Evolutionary conservation across 2,888 invertebrate species (phyloP).

Genomic region (Cancer borealis): DNA sequence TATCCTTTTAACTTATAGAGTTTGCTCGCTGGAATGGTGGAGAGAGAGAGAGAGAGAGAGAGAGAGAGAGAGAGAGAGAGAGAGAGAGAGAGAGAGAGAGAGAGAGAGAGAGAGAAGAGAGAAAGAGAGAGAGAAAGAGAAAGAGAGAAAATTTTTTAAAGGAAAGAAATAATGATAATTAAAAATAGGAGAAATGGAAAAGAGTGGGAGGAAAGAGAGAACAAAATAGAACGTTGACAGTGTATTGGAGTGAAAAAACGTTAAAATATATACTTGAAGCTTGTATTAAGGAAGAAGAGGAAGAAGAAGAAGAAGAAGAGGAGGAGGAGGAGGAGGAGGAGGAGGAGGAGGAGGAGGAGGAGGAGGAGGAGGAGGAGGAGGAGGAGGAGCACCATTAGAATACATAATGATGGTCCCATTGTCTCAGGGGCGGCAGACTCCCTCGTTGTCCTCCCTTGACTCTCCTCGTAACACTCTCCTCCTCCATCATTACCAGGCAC

Average conservation of each 20-base stretch:
- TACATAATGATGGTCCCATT: not conserved
- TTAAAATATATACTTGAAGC: not conserved
- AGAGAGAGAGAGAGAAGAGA: not conserved
- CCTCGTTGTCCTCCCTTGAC: not conserved
- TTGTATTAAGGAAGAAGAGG: not conserved
- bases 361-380: no score
- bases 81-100: conserved; percentile 16
- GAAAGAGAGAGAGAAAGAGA: not conserved
- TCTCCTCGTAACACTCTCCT: no score
- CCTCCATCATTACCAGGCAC: no score
- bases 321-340: not conserved
- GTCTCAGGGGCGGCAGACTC: not conserved
- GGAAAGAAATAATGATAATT: not conserved
- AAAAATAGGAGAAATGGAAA: not conserved
- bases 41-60: not conserved
- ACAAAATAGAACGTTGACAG: not conserved
- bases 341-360: not conserved
- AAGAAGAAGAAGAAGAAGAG: not conserved
- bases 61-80: not conserved
- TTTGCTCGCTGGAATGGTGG: not conserved
- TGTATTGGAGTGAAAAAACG: not conserved
- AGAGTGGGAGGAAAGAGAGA: not conserved
- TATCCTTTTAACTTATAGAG: not conserved
- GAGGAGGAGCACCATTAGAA: not conserved
- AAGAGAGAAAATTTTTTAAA: not conserved